A percentile compares a stretch with the other conserved stretches of the same genome.
phyloP scores from a whole-genome alignment of 2,797 vertebrate species.

The Rhincodon typus region DNA sequence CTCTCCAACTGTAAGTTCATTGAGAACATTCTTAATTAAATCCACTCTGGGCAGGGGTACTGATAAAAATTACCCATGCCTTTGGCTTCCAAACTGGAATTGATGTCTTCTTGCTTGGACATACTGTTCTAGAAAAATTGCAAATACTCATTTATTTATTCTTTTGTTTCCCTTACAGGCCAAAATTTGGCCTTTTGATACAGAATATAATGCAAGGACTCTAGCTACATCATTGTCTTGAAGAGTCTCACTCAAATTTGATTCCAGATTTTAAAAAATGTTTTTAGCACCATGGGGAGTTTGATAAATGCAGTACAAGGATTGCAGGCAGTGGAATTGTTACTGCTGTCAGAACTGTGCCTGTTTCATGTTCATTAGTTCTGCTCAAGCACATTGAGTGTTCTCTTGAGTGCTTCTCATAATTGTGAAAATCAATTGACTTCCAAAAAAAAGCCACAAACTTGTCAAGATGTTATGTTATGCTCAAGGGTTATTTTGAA shows the following conservation, averaged over 20 bases:
- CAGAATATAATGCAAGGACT: background rate
- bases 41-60: no score
- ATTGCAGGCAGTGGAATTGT: background rate
- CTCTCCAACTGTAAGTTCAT: no score
- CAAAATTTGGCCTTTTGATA: background rate
- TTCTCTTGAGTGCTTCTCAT: background rate
- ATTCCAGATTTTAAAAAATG: background rate
- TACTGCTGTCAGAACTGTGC: background rate
- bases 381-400: background rate
- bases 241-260: background rate
- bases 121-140: background rate
- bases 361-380: slow-evolving; percentile 3
- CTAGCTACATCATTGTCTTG: background rate
- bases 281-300: background rate
- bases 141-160: background rate
- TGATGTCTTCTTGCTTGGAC: no score
- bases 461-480: background rate
- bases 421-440: slow-evolving; percentile 2
- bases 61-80: no score
- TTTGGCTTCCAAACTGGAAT: no score
- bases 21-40: no score
- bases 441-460: background rate
- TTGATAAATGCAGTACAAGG: background rate
- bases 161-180: background rate
- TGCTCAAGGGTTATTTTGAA: background rate